Base-by-base conservation (phyloP, 2,888 invertebrate species). In the Hirtodrosophila duncani region DNA sequence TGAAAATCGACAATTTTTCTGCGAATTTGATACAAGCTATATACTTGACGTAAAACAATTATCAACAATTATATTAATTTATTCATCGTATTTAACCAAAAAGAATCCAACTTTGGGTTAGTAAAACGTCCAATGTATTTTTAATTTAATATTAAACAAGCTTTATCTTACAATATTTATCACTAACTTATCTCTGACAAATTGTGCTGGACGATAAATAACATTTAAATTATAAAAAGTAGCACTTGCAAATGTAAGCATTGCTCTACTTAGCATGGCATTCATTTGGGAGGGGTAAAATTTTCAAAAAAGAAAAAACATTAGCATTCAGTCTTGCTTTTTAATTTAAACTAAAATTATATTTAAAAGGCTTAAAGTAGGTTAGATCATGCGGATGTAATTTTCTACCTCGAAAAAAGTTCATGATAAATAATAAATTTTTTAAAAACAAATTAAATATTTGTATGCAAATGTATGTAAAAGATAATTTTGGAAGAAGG, bases 311-410 rank as follows among this genome's bases (percentile, higher is more conserved):
- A 13, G 24, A 45, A 10, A 20, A 20, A 13, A 36, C n/a, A 23
- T 42, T 20, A 55, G 36, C 51, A 43, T 31, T 58, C 58, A 58
- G 58, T 58, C 58, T 58, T 51, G 39, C 20, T 27, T 21, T 24
- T 11, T 44, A 8, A 11, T 26, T 34, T 8, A n/a, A n/a, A n/a
- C 5, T 33, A 17, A 5, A 7, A 10, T 33, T 7, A 20, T 33
- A 44, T 33, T 34, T 17, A 46, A 42, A 29, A 27, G 16, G 52
- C 30, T 30, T 38, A 24, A 31, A n/a, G n/a, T n/a, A n/a, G n/a
- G n/a, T n/a, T n/a, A n/a, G n/a, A n/a, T n/a, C n/a, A n/a, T n/a
- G n/a, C n/a, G n/a, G n/a, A 24, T 26, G 50, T 24, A 43, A 17
- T 7, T n/a, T 23, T 46, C 34, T 26, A 24, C 45, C 48, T 16